A percentile compares a stretch with the other conserved stretches of the same genome.
Evolutionary conservation across 2,113 vertebrate genomes (phyloP).

Genomic region (Actenoides lindsayi): DNA sequence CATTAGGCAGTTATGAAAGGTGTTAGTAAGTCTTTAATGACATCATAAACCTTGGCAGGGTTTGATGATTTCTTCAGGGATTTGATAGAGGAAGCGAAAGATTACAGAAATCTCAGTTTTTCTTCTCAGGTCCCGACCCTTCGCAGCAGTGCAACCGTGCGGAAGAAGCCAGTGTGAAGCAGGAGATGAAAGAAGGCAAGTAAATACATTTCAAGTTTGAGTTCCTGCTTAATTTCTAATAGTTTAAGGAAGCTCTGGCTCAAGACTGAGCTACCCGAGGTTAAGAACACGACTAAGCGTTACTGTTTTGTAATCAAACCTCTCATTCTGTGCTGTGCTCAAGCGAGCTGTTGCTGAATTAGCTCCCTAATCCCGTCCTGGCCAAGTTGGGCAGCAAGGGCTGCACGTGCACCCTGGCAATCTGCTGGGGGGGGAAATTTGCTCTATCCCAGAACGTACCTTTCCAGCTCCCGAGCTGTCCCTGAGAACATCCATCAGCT

Average conservation of each 20-base stretch:
- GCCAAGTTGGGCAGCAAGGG: not conserved
- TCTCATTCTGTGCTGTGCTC: not conserved
- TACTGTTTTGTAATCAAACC: not conserved
- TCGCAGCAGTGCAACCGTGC: not conserved
- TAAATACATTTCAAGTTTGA: not conserved
- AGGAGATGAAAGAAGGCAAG: not conserved
- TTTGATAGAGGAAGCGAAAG: constrained; percentile 21
- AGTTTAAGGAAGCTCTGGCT: not conserved
- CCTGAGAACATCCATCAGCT: not conserved
- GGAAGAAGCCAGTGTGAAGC: not conserved
- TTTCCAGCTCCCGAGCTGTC: not conserved
- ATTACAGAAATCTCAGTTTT: constrained; percentile 15
- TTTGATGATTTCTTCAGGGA: constrained; percentile 34
- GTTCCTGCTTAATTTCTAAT: not conserved
- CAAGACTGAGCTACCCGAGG: not conserved
- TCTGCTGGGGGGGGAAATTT: not conserved
- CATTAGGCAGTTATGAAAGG: not conserved
- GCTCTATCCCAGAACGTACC: not conserved
- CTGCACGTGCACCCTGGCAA: not conserved
- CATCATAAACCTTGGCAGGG: not conserved
- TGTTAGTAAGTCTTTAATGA: not conserved
- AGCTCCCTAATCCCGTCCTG: not conserved
- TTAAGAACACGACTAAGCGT: not conserved
- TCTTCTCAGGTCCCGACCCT: not conserved
- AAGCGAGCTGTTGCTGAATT: not conserved